Evolutionary conservation across 1,140 invertebrate species (phyloP).

Genomic region (Zaprionus inermis): DNA sequence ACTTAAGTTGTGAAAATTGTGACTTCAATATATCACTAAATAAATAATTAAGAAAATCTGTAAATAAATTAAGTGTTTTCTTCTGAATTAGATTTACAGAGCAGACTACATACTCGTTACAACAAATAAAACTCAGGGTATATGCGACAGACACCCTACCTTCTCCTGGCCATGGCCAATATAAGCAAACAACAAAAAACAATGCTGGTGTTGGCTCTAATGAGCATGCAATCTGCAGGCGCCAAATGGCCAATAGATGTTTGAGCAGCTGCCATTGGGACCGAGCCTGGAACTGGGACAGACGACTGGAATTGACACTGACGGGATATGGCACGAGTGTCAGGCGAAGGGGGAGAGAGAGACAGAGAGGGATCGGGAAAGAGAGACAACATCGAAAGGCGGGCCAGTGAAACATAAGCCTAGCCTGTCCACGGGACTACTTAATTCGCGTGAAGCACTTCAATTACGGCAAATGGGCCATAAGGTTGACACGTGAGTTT

Average conservation of each 20-base stretch:
- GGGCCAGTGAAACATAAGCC: not conserved
- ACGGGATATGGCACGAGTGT: not conserved
- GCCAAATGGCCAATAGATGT: conserved; percentile 51
- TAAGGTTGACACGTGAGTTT: conserved; percentile 52
- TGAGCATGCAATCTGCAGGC: conserved; percentile 42
- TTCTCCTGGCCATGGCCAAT: not conserved
- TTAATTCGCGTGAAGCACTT: conserved; percentile 50
- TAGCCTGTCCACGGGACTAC: not conserved
- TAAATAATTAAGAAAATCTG: too few relatives aligned
- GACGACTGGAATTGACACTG: conserved; percentile 14
- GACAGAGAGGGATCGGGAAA: not conserved
- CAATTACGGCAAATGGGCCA: conserved; percentile 54
- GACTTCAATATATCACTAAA: too few relatives aligned
- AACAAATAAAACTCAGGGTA: not conserved
- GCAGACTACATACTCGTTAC: too few relatives aligned
- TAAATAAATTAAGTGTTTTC: too few relatives aligned
- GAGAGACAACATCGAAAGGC: too few relatives aligned
- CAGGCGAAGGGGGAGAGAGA: too few relatives aligned
- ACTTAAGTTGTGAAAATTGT: too few relatives aligned
- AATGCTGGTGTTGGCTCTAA: conserved; percentile 38
- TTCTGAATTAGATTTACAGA: too few relatives aligned
- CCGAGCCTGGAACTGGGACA: not conserved
- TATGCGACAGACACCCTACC: not conserved
- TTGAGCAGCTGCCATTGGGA: conserved; percentile 65
- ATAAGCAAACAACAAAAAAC: conserved; percentile 33